These are phyloP conservation scores for Thalassarche chlororhynchos DNA, from an alignment of 2,113 vertebrate species.

Conservation along the genomic window DNA sequence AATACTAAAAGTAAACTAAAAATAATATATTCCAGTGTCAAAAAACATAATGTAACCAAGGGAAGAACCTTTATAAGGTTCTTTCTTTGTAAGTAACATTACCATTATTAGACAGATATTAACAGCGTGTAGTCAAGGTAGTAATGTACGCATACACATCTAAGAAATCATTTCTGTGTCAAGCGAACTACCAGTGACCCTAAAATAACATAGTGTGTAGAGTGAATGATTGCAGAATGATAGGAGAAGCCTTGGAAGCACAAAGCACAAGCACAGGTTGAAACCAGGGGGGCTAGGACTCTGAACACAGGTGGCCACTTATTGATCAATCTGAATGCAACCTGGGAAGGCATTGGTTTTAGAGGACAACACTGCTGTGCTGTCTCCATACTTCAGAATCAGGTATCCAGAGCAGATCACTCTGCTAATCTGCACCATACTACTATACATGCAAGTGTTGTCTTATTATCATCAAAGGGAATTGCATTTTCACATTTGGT, in stretches of 20 bases:
- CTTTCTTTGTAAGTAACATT: background rate
- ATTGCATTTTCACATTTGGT: background rate
- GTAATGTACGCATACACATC: fast-evolving
- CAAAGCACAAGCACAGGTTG: background rate
- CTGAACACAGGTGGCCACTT: background rate
- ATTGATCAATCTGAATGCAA: background rate
- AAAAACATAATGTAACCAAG: background rate
- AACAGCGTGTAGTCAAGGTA: background rate
- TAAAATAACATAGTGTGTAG: background rate
- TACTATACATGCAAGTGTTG: background rate
- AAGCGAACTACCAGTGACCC: background rate
- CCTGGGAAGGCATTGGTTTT: background rate
- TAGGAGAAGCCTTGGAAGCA: background rate
- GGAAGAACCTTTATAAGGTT: background rate
- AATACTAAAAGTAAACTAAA: background rate
- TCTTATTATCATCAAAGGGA: background rate
- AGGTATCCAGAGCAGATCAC: background rate
- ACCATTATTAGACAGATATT: background rate
- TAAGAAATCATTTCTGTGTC: background rate
- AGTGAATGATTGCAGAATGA: background rate
- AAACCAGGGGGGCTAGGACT: background rate
- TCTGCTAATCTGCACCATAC: background rate
- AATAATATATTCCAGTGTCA: background rate
- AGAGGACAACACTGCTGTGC: background rate
- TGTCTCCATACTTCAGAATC: background rate